These are phyloP conservation scores for Atrina japonica DNA, from an alignment of 2,888 invertebrate species.

Conservation along the genomic window DNA sequence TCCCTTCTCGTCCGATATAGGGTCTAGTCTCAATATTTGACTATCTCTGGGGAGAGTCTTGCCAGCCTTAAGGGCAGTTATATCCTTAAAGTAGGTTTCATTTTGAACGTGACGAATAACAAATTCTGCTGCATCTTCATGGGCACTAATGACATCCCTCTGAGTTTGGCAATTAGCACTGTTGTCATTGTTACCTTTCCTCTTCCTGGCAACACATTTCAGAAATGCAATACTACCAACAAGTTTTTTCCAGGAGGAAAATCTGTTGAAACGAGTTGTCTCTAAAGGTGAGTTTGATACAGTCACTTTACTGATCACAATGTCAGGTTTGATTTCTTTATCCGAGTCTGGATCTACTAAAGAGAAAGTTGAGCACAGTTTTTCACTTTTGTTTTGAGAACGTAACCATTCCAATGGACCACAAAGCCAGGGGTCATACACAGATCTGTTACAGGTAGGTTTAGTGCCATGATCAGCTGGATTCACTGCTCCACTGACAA, in stretches of 20 bases:
- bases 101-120: slow-evolving; percentile 36
- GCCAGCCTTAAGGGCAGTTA: not conserved
- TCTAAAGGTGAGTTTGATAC: slow-evolving; percentile 11
- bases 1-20: slow-evolving; percentile 39
- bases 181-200: not conserved
- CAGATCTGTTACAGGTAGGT: not conserved
- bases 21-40: slow-evolving; percentile 27
- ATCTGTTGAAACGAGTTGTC: slow-evolving; percentile 35
- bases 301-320: slow-evolving; percentile 1
- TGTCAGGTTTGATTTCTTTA: slow-evolving; percentile 36
- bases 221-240: slow-evolving; percentile 22
- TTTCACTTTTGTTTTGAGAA: not conserved
- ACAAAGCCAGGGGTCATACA: slow-evolving; percentile 39
- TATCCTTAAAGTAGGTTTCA: slow-evolving; percentile 34
- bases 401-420: slow-evolving; percentile 25
- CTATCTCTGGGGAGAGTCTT: slow-evolving; percentile 30
- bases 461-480: slow-evolving; percentile 47
- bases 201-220: not conserved
- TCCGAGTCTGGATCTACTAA: slow-evolving; percentile 33
- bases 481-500: slow-evolving; percentile 54
- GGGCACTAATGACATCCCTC: not conserved
- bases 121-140: slow-evolving; percentile 19
- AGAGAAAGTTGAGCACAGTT: not conserved
- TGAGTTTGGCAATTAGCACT: not conserved
- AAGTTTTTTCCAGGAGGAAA: slow-evolving; percentile 44